Conservation (phyloP, 2,888 invertebrate species). For the Cheilosia urbana region DNA sequence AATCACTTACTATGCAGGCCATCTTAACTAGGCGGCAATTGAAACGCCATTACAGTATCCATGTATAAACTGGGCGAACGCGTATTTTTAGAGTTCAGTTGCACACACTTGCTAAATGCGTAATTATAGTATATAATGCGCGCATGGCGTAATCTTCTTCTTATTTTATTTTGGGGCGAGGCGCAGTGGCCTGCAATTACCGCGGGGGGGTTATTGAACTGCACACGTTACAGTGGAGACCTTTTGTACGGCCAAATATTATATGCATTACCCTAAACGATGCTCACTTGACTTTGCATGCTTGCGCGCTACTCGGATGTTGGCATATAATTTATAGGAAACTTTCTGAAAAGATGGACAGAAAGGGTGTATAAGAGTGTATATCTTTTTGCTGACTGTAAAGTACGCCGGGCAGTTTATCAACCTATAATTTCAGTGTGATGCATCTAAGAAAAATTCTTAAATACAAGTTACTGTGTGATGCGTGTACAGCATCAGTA, state of each 20-base stretch:
- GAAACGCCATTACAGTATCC: slow-evolving; percentile 59
- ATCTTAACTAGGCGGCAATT: slow-evolving; percentile 63
- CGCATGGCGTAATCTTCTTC: slow-evolving; percentile 14
- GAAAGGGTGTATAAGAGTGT: not conserved
- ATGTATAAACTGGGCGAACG: slow-evolving; percentile 33
- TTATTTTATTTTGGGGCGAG: slow-evolving; percentile 48
- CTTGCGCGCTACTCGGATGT: slow-evolving; percentile 27
- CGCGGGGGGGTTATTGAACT: slow-evolving; percentile 61
- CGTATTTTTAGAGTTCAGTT: slow-evolving; percentile 68
- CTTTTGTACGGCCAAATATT: slow-evolving; percentile 63
- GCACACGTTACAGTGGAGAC: not conserved
- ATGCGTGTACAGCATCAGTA: slow-evolving; percentile 70
- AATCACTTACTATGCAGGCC: slow-evolving; percentile 20
- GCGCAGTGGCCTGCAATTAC: slow-evolving; percentile 56
- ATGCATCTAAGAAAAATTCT: slow-evolving; percentile 53
- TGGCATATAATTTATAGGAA: slow-evolving; percentile 63
- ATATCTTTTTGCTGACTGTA: slow-evolving; percentile 27
- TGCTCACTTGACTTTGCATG: slow-evolving; percentile 71
- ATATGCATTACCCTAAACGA: slow-evolving; percentile 72
- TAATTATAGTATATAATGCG: slow-evolving; percentile 60
- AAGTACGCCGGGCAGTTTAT: slow-evolving; percentile 70
- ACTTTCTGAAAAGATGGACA: slow-evolving; percentile 41
- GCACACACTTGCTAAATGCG: slow-evolving; percentile 74
- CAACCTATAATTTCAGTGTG: slow-evolving; percentile 72
- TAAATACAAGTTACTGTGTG: slow-evolving; percentile 27